Evolutionary conservation across 2,888 invertebrate species (phyloP).

Genomic region (Amiota minor): DNA sequence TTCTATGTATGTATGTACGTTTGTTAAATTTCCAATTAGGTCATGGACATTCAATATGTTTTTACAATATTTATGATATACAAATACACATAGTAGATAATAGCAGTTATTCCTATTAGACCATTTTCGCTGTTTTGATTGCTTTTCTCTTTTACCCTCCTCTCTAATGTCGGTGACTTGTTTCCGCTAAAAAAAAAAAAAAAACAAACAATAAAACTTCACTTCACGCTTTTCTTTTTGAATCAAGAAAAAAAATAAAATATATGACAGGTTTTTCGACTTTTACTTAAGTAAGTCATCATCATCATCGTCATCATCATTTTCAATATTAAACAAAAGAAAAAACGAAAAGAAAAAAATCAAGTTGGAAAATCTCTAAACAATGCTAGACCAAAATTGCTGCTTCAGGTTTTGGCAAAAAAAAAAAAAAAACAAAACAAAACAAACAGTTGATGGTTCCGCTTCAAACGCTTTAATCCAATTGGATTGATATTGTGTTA

Average conservation of each 20-base stretch:
- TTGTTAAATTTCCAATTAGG: constrained; percentile 16
- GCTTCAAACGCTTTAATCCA: too few species aligned
- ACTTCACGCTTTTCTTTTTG: not conserved
- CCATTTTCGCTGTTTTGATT: not conserved
- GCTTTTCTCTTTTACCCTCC: not conserved
- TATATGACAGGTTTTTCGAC: constrained; percentile 25
- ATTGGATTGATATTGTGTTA: too few species aligned
- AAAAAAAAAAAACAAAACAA: too few species aligned
- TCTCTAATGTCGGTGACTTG: not conserved
- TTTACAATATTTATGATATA: not conserved
- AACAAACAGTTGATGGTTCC: too few species aligned
- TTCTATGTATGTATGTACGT: too few species aligned
- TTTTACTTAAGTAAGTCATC: constrained; percentile 26
- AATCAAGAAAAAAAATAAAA: not conserved
- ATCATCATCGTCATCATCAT: not conserved
- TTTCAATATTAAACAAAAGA: not conserved
- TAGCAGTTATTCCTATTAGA: not conserved
- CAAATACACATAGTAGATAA: too few species aligned
- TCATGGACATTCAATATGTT: constrained; percentile 12
- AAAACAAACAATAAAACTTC: too few species aligned
- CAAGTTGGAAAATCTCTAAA: too few species aligned
- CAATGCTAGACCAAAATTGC: too few species aligned
- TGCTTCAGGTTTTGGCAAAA: too few species aligned
- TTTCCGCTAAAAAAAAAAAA: not conserved
- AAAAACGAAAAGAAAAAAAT: too few species aligned